phyloP scores from a whole-genome alignment of 2,888 invertebrate genomes.

The Pristionchus arcanus region DNA sequence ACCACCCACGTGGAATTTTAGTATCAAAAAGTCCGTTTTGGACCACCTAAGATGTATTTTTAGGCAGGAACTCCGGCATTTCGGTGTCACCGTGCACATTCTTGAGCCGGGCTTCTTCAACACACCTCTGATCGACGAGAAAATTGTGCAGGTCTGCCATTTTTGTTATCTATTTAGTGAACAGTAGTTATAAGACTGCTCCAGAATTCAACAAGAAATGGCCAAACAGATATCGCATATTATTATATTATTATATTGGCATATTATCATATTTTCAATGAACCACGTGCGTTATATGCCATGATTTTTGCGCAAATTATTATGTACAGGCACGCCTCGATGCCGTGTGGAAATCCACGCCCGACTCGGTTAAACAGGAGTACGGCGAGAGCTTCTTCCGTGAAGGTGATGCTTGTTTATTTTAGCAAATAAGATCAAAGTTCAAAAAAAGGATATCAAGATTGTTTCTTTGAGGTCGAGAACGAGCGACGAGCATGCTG shows the following conservation, averaged over 20 bases:
- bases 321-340: not conserved
- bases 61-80: slow-evolving; percentile 71
- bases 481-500: slow-evolving; percentile 56
- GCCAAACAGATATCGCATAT: too few species aligned
- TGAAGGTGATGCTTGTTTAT: not conserved
- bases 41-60: slow-evolving; percentile 23
- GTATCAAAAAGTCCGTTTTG: not conserved
- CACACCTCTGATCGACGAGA: slow-evolving; percentile 64
- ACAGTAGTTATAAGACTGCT: too few species aligned
- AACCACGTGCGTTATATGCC: too few species aligned
- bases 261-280: too few species aligned
- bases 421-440: not conserved
- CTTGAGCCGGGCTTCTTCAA: slow-evolving; percentile 77
- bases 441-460: not conserved
- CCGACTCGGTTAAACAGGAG: slow-evolving; percentile 58
- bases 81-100: slow-evolving; percentile 73
- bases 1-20: not conserved
- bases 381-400: slow-evolving; percentile 64
- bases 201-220: too few species aligned
- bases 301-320: not conserved
- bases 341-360: slow-evolving; percentile 18
- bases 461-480: slow-evolving; percentile 53
- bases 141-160: not conserved
- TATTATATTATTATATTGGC: too few species aligned
- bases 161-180: too few species aligned